Conservation (phyloP, 2,888 invertebrate species). For the Drosophila conformis region DNA sequence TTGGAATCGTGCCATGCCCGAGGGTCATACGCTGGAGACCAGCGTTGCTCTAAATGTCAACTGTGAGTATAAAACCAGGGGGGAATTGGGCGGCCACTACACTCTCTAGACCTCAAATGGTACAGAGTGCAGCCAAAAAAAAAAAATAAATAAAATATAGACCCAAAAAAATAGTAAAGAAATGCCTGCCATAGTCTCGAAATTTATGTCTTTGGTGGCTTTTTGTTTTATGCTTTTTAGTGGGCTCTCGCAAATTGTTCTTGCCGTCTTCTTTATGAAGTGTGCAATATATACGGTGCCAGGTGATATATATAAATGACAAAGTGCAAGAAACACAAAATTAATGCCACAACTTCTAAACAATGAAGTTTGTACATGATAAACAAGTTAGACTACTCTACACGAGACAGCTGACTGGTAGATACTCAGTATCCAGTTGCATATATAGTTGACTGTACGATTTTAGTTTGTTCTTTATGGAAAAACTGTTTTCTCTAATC, state of each 20-base stretch:
- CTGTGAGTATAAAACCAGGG: slow-evolving; percentile 88
- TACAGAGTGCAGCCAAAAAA: slow-evolving; percentile 22
- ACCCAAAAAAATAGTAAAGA: slow-evolving; percentile 2
- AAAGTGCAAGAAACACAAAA: neutral
- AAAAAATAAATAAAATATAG: neutral
- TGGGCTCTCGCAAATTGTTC: slow-evolving; percentile 20
- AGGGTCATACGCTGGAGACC: slow-evolving; percentile 92
- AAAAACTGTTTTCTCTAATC: neutral
- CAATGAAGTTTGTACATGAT: neutral
- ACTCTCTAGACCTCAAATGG: neutral
- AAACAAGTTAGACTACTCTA: neutral
- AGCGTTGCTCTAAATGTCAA: slow-evolving; percentile 93
- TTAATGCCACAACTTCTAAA: neutral
- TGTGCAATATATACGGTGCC: slow-evolving; percentile 20
- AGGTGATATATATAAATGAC: slow-evolving; percentile 6
- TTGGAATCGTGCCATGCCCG: slow-evolving; percentile 94
- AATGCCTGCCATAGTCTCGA: slow-evolving; percentile 39
- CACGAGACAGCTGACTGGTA: neutral
- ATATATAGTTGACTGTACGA: neutral
- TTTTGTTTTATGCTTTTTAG: slow-evolving; percentile 4
- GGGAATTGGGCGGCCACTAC: neutral
- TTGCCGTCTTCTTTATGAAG: slow-evolving; percentile 35
- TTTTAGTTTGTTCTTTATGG: neutral
- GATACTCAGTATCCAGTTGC: neutral
- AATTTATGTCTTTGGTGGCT: slow-evolving; percentile 55